These are phyloP conservation scores for Melipona quadrifasciata DNA, from an alignment of 1,140 invertebrate genomes.

Conservation along the genomic window DNA sequence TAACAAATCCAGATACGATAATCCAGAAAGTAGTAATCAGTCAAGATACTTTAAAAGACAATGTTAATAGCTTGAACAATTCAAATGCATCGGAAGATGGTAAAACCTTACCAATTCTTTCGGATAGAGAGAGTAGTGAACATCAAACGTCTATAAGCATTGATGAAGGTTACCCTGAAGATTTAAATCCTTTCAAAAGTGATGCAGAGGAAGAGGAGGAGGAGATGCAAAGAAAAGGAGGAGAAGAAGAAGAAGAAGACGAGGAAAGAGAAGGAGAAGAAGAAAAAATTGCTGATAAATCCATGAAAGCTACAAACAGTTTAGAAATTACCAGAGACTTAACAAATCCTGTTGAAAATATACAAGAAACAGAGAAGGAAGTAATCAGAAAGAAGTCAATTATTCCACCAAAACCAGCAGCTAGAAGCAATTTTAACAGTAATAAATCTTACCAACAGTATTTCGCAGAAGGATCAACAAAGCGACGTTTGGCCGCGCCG, in stretches of 20 bases:
- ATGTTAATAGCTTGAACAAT: not conserved
- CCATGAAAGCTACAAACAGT: not conserved
- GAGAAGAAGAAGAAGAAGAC: constrained; percentile 83
- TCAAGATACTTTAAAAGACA: not conserved
- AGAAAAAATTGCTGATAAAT: constrained; percentile 46
- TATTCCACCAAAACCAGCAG: constrained; percentile 62
- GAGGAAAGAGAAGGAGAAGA: constrained; percentile 83
- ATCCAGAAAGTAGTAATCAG: not conserved
- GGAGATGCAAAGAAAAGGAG: constrained; percentile 49
- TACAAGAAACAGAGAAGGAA: constrained; percentile 81
- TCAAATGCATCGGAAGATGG: not conserved
- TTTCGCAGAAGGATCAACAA: constrained; percentile 61
- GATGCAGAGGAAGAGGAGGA: constrained; percentile 79
- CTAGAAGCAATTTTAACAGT: constrained; percentile 69
- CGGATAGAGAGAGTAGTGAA: not conserved
- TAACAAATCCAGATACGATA: not conserved
- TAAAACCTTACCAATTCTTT: not conserved
- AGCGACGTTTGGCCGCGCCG: constrained; percentile 77
- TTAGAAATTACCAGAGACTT: constrained; percentile 62
- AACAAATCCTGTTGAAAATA: constrained; percentile 89
- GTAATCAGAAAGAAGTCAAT: not conserved
- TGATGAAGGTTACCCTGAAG: constrained; percentile 85
- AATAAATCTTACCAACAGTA: constrained; percentile 44
- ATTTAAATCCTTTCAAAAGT: constrained; percentile 90
- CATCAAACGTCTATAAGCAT: not conserved